Evolutionary conservation across 2,888 invertebrate species (phyloP).

Genomic region (Caenorhabditis imperialis): DNA sequence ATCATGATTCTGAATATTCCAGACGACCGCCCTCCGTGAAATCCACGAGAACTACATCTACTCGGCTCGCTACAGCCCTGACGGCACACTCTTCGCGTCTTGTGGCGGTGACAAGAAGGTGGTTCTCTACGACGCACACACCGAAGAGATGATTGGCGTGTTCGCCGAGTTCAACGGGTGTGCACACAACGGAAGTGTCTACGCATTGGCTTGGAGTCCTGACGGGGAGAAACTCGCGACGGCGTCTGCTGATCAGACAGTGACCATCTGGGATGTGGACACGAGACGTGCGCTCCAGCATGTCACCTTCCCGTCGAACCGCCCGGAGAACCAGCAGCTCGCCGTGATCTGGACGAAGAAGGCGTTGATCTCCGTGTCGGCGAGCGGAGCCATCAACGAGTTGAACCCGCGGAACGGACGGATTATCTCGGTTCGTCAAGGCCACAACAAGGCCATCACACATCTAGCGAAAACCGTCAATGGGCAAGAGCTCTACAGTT

Average conservation of each 20-base stretch:
- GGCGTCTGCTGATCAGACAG: conserved; percentile 96
- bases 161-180: conserved; percentile 77
- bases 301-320: conserved; percentile 73
- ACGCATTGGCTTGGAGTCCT: conserved; percentile 86
- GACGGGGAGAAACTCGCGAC: conserved; percentile 91
- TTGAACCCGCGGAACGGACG: conserved; percentile 87
- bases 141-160: conserved; percentile 90
- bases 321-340: conserved; percentile 82
- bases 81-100: conserved; percentile 91
- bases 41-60: conserved; percentile 94
- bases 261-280: conserved; percentile 89
- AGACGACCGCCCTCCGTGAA: too few relatives aligned
- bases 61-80: conserved; percentile 88
- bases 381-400: conserved; percentile 95
- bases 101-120: conserved; percentile 96
- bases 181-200: conserved; percentile 79
- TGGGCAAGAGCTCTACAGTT: conserved; percentile 88
- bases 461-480: conserved; percentile 86
- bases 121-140: conserved; percentile 90
- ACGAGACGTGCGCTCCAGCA: conserved; percentile 5
- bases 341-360: conserved; percentile 96
- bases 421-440: conserved; percentile 81
- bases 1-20: too few relatives aligned
- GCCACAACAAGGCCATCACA: conserved; percentile 97
- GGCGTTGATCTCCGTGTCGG: conserved; percentile 89